phyloP scores from a whole-genome alignment of 1,140 invertebrate species.

The Zaprionus africanus region DNA sequence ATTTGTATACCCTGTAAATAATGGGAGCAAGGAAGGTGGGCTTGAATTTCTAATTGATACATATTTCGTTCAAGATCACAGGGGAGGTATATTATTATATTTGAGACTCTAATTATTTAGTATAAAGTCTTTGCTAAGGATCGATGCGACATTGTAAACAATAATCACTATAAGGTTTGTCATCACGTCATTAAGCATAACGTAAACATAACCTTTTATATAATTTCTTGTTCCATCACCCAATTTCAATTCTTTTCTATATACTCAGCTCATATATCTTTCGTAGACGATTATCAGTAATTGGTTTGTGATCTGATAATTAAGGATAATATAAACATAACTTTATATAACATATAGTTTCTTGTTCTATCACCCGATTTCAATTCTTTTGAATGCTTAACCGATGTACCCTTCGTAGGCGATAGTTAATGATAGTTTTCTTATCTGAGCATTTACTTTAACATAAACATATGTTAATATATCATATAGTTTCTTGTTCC shows the following conservation, averaged over 20 bases:
- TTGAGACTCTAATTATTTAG: background rate
- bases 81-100: background rate
- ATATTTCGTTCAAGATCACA: background rate
- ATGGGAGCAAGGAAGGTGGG: background rate
- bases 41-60: background rate
- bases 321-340: background rate
- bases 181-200: background rate
- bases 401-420: too few relatives aligned
- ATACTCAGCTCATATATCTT: too few relatives aligned
- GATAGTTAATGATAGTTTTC: background rate
- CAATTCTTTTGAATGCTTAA: too few relatives aligned
- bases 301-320: background rate
- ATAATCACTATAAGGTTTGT: background rate
- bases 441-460: background rate
- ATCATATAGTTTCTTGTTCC: background rate
- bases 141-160: background rate
- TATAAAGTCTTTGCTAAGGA: background rate
- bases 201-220: too few relatives aligned
- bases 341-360: too few relatives aligned
- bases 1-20: slow-evolving; percentile 19
- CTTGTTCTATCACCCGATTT: too few relatives aligned
- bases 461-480: background rate
- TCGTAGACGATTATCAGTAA: background rate
- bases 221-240: too few relatives aligned
- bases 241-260: too few relatives aligned